A percentile compares a stretch with the other conserved stretches of the same genome.
phyloP scores from a whole-genome alignment of 2,888 invertebrate species.

The Psylliodes chrysocephalus region DNA sequence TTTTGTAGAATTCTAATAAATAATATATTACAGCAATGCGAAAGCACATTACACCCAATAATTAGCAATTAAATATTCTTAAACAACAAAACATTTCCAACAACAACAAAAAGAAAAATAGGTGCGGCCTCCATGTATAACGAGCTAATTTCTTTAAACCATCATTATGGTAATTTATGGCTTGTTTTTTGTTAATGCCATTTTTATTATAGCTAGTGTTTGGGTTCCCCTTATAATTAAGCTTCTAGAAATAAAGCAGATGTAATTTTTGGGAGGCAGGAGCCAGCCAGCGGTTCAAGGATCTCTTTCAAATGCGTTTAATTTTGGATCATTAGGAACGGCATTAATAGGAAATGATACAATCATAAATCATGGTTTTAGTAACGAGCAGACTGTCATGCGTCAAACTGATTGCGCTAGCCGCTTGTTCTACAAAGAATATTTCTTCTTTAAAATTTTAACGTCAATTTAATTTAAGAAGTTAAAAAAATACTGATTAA shows the following conservation, averaged over 20 bases:
- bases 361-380: conserved; percentile 33
- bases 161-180: conserved; percentile 60
- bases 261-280: conserved; percentile 33
- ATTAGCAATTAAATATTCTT: neutral
- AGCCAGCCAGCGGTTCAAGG: conserved; percentile 33
- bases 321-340: conserved; percentile 38
- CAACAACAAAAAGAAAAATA: neutral
- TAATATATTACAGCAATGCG: no score
- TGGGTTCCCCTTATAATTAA: conserved; percentile 40
- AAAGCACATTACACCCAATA: no score
- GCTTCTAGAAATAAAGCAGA: conserved; percentile 38
- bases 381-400: conserved; percentile 21
- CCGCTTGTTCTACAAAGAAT: neutral
- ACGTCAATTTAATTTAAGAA: no score
- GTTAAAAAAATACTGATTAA: no score
- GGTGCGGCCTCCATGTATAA: conserved; percentile 6
- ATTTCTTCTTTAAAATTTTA: neutral
- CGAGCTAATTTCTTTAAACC: conserved; percentile 48
- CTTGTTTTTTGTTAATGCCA: conserved; percentile 53
- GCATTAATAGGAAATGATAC: conserved; percentile 30
- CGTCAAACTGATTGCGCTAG: conserved; percentile 16
- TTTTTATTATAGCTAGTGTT: conserved; percentile 41
- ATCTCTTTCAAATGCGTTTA: conserved; percentile 36
- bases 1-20: no score
- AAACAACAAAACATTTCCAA: neutral